Percentiles rank a stretch among this genome's conserved stretches.
These are phyloP conservation scores for Monoplex corrugatus DNA, from an alignment of 2,888 invertebrate species.

Conservation along the genomic window DNA sequence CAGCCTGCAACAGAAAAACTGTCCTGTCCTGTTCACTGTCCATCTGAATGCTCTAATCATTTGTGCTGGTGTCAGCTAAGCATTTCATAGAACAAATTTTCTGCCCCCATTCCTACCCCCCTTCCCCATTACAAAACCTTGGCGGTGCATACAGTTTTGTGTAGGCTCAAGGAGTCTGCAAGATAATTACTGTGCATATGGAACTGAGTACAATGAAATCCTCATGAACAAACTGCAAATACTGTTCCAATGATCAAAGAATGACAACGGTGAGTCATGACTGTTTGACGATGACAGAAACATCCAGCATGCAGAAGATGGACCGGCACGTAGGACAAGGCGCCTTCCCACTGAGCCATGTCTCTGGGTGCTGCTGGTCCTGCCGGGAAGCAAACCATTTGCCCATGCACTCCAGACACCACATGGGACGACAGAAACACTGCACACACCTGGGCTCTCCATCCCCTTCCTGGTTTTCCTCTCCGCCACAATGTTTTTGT, in stretches of 20 bases:
- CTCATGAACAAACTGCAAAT: background rate
- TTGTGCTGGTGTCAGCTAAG: no score
- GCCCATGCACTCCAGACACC: slow-evolving; percentile 89
- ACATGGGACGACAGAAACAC: slow-evolving; percentile 92
- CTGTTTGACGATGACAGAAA: slow-evolving; percentile 84
- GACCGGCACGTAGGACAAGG: slow-evolving; percentile 94
- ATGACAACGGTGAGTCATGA: background rate
- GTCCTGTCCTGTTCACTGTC: no score
- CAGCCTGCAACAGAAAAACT: no score
- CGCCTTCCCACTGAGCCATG: slow-evolving; percentile 91
- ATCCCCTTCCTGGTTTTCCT: slow-evolving; percentile 59
- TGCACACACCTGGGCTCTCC: slow-evolving; percentile 81
- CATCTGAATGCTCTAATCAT: no score
- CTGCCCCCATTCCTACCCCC: no score
- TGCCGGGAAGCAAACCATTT: slow-evolving; percentile 91
- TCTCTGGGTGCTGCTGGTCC: slow-evolving; percentile 86
- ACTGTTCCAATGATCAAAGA: no score
- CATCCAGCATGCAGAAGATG: slow-evolving; percentile 92
- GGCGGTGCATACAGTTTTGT: no score
- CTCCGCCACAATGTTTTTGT: slow-evolving; percentile 86
- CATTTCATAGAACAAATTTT: no score
- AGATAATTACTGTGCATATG: background rate
- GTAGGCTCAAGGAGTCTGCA: no score
- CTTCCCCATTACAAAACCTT: no score
- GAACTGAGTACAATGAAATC: no score